These are phyloP conservation scores for Ctenodactylus gundi DNA, from an alignment of 2,113 vertebrate species.

Conservation along the genomic window DNA sequence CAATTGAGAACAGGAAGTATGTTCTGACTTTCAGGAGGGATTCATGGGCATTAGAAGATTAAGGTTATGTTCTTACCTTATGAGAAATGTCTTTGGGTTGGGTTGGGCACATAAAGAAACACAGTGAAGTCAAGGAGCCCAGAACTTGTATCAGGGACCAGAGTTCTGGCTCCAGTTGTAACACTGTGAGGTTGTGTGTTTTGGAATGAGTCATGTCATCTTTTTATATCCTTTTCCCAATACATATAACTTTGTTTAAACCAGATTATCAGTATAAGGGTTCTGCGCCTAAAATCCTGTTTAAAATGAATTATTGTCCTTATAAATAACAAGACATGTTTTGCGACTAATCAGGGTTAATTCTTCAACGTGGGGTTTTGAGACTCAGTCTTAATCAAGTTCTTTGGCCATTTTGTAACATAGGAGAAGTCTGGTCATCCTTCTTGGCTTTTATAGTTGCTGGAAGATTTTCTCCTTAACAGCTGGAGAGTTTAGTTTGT, in stretches of 20 bases:
- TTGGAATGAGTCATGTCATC: neutral
- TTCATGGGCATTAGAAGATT: neutral
- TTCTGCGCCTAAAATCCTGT: neutral
- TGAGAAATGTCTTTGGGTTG: neutral
- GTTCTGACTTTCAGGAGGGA: neutral
- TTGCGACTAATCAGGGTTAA: neutral
- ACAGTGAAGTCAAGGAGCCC: neutral
- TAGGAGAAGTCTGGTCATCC: neutral
- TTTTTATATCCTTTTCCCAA: neutral
- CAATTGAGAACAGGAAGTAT: neutral
- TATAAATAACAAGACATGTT: neutral
- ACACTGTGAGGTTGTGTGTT: neutral
- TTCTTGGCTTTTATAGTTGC: neutral
- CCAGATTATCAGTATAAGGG: too few relatives aligned
- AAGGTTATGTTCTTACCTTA: neutral
- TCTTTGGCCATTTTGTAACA: neutral
- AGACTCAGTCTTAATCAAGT: neutral
- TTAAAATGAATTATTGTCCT: neutral
- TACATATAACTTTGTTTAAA: too few relatives aligned
- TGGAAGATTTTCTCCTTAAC: neutral
- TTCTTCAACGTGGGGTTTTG: constrained; percentile 21
- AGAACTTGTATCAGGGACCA: neutral
- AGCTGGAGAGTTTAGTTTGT: neutral
- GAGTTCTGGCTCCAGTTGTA: neutral
- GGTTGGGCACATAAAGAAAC: neutral